Evolutionary conservation across 2,888 invertebrate genomes (phyloP).

Genomic region (Pemphredon lugubris): DNA sequence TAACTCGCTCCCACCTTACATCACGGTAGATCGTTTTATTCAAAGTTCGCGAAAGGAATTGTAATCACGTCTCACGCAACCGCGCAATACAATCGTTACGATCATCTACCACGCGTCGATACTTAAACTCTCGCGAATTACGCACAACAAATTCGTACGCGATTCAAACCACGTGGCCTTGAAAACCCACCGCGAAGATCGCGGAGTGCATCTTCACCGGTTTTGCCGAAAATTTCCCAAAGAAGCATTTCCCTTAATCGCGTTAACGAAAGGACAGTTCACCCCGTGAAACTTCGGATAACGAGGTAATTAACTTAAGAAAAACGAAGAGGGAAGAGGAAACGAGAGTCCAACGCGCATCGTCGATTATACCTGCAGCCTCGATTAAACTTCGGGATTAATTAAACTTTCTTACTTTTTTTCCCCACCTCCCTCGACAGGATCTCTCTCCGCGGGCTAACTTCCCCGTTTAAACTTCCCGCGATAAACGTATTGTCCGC

Average conservation of each 20-base stretch:
- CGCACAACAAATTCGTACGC: neutral
- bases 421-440: too few relatives aligned
- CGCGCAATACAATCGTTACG: too few relatives aligned
- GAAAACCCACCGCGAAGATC: neutral
- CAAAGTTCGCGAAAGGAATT: too few relatives aligned
- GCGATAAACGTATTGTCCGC: conserved; percentile 21
- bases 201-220: too few relatives aligned
- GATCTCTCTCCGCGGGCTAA: too few relatives aligned
- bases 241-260: too few relatives aligned
- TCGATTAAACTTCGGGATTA: conserved; percentile 44
- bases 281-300: conserved; percentile 14
- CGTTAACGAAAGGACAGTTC: too few relatives aligned
- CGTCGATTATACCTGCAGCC: conserved; percentile 24
- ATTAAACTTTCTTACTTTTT: conserved; percentile 48
- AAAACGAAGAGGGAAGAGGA: neutral
- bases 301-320: conserved; percentile 17
- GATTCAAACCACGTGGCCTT: conserved; percentile 12
- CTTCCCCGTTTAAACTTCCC: conserved; percentile 29
- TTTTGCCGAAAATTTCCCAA: too few relatives aligned
- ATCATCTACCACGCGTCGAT: too few relatives aligned
- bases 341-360: conserved; percentile 22
- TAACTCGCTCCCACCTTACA: too few relatives aligned
- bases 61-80: too few relatives aligned
- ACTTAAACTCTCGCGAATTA: neutral
- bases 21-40: too few relatives aligned